Evolutionary conservation across 1,140 invertebrate species (phyloP), one percentile per base, ranked within the genome.

Genomic region (Dendroctonus ponderosae): DNA sequence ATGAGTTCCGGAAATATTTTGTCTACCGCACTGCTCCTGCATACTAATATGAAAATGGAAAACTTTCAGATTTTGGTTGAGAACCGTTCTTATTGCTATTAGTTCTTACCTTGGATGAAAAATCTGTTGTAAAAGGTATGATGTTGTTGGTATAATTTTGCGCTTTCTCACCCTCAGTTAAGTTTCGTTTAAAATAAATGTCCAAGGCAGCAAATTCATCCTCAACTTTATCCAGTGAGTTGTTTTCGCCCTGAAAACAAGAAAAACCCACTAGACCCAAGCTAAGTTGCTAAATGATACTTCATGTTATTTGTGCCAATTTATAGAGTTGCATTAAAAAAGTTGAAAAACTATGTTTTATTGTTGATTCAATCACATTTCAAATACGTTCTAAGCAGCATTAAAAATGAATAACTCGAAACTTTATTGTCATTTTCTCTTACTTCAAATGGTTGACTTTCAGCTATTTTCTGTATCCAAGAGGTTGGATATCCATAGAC

Each of bases 91-190:
- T 26, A 26, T 26, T 26, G 53, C 0, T n/a, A 44, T 59, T 11
- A 57, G 41, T 44, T 60, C 63, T 50, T 41, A 49, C 63, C 14
- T 26, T 15, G 8, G 59, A 14, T 38, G 39, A 38, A 56, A 48
- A 64, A 38, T 59, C 43, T 41, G 43, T 69, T 4, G 12, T 62
- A 43, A 63, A 63, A 5, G 62, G 62, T 11, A 63, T 63, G 12
- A 63, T 63, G n/a, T 3, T 12, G 8, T 62, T 52, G 7, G 62
- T 63, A 38, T 63, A 63, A 42, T 63, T 63, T 50, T 44, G 26
- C 43, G 43, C n/a, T 6, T 14, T 26, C 26, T 26, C 26, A 3
- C 26, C 26, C 1, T 26, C 26, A 26, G 26, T 26, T 26, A 26
- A 26, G 26, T 26, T 12, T 44, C 42, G 8, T 2, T 26, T 59